phyloP scores from a whole-genome alignment of 2,888 invertebrate species.

The Andrena hattorfiana region DNA sequence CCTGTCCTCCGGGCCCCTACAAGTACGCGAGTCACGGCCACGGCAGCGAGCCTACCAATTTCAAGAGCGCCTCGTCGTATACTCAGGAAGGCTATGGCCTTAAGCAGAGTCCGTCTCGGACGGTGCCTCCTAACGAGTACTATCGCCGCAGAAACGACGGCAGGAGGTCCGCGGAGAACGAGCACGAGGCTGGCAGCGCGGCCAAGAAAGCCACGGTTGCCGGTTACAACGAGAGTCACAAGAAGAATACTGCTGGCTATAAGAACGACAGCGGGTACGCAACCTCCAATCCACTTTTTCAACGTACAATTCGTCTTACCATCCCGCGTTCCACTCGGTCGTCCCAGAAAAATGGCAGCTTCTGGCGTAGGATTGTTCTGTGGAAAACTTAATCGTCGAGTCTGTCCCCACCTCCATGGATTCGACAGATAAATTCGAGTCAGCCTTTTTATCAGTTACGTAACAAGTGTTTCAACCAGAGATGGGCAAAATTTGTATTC shows the following conservation, averaged over 20 bases:
- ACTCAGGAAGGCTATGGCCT: conserved; percentile 79
- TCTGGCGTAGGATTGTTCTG: not conserved
- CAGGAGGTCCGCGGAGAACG: conserved; percentile 73
- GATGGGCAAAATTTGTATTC: no score
- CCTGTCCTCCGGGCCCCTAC: conserved; percentile 79
- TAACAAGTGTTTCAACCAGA: no score
- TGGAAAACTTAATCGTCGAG: no score
- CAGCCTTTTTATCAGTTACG: no score
- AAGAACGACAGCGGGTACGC: conserved; percentile 84
- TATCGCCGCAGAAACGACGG: conserved; percentile 73
- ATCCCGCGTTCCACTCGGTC: not conserved
- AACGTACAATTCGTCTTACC: not conserved
- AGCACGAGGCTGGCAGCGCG: conserved; percentile 71
- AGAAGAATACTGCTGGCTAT: conserved; percentile 83
- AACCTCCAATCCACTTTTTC: conserved; percentile 12
- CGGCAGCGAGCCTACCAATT: conserved; percentile 77
- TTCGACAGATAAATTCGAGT: no score
- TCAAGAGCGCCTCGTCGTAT: conserved; percentile 79
- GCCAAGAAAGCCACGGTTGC: conserved; percentile 77
- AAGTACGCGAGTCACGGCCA: conserved; percentile 80
- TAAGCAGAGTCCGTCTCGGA: conserved; percentile 74
- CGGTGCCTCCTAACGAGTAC: conserved; percentile 73
- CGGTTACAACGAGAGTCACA: conserved; percentile 82
- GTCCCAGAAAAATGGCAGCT: not conserved
- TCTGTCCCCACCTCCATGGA: no score